A percentile compares a stretch with the other conserved stretches of the same genome.
These are phyloP conservation scores for Coptodon rendalli DNA, from an alignment of 2,113 vertebrate genomes.

Conservation along the genomic window DNA sequence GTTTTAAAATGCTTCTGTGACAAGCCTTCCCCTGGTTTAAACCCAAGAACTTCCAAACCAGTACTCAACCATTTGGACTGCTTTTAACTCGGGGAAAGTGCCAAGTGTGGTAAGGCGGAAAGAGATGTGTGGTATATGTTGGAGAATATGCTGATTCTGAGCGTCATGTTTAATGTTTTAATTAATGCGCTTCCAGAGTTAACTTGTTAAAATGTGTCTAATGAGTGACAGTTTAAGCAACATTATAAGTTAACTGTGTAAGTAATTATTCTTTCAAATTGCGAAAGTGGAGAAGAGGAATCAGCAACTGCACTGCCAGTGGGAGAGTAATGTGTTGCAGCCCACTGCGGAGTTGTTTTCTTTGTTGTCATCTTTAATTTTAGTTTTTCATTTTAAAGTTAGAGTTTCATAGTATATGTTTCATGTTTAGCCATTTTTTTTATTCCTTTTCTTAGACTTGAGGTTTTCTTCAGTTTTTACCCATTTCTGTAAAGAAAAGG, in stretches of 20 bases:
- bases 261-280: not conserved
- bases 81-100: not conserved
- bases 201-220: not conserved
- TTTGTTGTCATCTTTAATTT: not conserved
- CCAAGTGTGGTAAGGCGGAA: not conserved
- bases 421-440: not conserved
- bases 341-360: not conserved
- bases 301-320: not conserved
- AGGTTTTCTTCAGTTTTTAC: not conserved
- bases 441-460: not conserved
- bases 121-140: not conserved
- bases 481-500: not conserved
- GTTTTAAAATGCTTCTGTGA: not conserved
- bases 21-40: not conserved
- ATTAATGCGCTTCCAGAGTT: not conserved
- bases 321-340: not conserved
- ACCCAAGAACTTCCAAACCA: not conserved
- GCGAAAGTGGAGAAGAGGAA: rapidly evolving
- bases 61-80: not conserved
- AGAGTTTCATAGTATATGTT: not conserved
- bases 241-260: not conserved
- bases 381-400: not conserved
- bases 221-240: not conserved
- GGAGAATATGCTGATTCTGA: not conserved
- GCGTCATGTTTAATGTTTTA: not conserved